Evolutionary conservation across 2,113 vertebrate species (phyloP).

Genomic region (Salvelinus alpinus): DNA sequence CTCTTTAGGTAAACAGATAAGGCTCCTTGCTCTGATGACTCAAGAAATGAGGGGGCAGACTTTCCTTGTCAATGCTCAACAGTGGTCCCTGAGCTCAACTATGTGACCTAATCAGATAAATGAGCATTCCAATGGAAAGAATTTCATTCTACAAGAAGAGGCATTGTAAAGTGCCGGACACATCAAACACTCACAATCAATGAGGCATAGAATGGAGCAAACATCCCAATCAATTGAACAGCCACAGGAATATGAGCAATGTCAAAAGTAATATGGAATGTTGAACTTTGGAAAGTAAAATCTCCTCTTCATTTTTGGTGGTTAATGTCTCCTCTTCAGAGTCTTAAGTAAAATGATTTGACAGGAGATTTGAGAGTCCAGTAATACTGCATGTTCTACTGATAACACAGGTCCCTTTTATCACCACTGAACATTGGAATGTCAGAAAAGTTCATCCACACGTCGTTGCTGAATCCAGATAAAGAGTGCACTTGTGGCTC

Average conservation of each 20-base stretch:
- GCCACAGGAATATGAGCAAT: neutral
- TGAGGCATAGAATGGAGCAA: neutral
- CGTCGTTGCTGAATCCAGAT: neutral
- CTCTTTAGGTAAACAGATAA: conserved; percentile 12
- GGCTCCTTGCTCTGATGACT: neutral
- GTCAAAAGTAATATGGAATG: neutral
- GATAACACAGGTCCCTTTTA: neutral
- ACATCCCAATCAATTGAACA: neutral
- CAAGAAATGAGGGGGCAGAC: neutral
- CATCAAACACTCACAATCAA: neutral
- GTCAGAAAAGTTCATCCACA: neutral
- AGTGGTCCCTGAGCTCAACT: neutral
- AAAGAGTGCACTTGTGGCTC: neutral
- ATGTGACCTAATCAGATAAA: conserved; percentile 6
- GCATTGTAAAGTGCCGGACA: neutral
- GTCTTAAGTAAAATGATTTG: neutral
- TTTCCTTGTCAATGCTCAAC: neutral
- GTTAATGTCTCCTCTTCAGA: neutral
- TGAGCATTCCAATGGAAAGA: neutral
- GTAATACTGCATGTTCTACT: neutral
- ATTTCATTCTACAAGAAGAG: conserved; percentile 8
- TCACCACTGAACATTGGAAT: neutral
- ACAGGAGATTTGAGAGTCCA: neutral
- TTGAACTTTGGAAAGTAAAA: neutral
- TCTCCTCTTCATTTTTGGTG: neutral